Conservation (phyloP, 2,888 invertebrate genomes). For the Gibbula magus region DNA sequence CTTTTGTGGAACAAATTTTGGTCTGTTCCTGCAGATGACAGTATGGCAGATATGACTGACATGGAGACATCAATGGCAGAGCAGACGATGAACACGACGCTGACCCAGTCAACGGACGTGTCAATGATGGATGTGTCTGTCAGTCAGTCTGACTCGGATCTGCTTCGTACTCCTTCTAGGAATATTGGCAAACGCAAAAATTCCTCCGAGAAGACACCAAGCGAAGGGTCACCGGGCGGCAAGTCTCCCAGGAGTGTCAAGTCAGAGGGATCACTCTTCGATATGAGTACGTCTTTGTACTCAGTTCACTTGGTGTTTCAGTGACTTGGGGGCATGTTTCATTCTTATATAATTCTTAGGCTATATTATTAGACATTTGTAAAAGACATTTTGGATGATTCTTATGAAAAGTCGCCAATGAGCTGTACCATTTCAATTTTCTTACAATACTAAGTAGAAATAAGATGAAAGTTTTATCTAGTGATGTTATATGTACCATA, state of each 20-base stretch:
- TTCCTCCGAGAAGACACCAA: too few relatives aligned
- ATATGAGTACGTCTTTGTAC: too few relatives aligned
- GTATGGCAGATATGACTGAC: background rate
- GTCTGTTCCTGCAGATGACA: background rate
- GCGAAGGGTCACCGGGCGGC: background rate
- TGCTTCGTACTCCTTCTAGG: background rate
- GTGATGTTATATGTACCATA: background rate
- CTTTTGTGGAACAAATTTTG: too few relatives aligned
- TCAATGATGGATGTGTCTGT: background rate
- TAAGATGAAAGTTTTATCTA: background rate
- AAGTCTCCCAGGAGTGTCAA: background rate
- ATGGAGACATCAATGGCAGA: background rate
- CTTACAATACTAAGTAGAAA: too few relatives aligned
- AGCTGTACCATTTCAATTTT: too few relatives aligned
- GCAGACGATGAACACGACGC: background rate
- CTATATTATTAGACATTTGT: too few relatives aligned
- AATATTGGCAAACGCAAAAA: background rate
- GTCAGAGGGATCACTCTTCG: too few relatives aligned
- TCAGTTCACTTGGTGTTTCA: too few relatives aligned
- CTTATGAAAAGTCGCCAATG: too few relatives aligned
- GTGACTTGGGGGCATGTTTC: too few relatives aligned
- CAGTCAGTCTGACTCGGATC: background rate
- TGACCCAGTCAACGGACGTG: background rate
- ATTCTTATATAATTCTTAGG: too few relatives aligned
- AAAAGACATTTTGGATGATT: too few relatives aligned